Conservation (phyloP, 2,888 invertebrate species). For the Stenodera caucasica region DNA sequence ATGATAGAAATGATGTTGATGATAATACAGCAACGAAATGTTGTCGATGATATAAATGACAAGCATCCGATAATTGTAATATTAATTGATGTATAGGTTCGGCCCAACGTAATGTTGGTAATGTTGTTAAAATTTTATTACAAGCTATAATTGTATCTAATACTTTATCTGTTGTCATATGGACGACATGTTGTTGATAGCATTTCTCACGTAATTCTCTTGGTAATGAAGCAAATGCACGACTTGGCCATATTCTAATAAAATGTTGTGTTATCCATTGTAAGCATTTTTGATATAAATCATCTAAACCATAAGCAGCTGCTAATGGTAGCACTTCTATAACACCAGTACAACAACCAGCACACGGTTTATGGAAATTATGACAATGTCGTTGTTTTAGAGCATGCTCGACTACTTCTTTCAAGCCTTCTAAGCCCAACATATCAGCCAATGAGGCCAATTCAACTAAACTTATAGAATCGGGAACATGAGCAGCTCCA, state of each 20-base stretch:
- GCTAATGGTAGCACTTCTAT: constrained; percentile 85
- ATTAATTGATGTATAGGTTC: constrained; percentile 77
- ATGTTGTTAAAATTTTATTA: constrained; percentile 74
- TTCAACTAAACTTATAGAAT: constrained; percentile 82
- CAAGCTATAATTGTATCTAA: constrained; percentile 83
- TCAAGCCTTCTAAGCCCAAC: constrained; percentile 86
- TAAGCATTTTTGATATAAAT: constrained; percentile 81
- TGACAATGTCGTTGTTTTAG: constrained; percentile 82
- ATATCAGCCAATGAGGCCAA: constrained; percentile 87
- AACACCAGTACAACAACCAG: constrained; percentile 83
- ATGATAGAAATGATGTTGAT: constrained; percentile 60
- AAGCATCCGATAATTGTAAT: constrained; percentile 76
- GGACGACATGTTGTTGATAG: constrained; percentile 78
- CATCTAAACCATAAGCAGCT: constrained; percentile 83
- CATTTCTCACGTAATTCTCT: constrained; percentile 82
- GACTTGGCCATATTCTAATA: constrained; percentile 86
- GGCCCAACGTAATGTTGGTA: constrained; percentile 81
- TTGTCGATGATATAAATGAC: constrained; percentile 76
- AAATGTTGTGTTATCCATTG: constrained; percentile 88
- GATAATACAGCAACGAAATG: constrained; percentile 76
- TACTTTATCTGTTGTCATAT: constrained; percentile 78
- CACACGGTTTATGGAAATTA: constrained; percentile 92
- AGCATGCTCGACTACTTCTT: constrained; percentile 87
- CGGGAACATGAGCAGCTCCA: constrained; percentile 86
- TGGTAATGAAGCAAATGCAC: constrained; percentile 83